These are phyloP conservation scores for Echinops telfairi DNA, from an alignment of 2,113 vertebrate species.

Conservation along the genomic window DNA sequence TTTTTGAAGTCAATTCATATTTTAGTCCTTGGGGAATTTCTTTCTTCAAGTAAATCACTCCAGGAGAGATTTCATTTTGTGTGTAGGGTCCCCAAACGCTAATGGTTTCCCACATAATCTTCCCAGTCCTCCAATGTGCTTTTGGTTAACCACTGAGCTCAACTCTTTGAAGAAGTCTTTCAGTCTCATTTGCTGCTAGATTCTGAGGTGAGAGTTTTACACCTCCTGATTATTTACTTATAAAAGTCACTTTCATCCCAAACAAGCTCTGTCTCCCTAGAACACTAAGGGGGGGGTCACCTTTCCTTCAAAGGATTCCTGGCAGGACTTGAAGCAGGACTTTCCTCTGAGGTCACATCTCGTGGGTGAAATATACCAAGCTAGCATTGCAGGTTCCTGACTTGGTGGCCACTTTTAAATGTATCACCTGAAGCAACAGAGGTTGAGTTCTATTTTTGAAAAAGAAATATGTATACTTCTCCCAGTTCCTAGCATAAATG, in stretches of 20 bases:
- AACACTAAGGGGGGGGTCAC: background rate
- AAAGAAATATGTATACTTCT: background rate
- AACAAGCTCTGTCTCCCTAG: background rate
- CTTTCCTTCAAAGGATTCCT: background rate
- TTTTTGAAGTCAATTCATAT: conserved; percentile 43
- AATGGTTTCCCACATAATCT: background rate
- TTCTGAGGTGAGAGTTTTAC: background rate
- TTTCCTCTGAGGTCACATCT: background rate
- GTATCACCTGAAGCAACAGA: background rate
- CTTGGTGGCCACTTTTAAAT: conserved; percentile 32
- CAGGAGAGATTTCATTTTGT: background rate
- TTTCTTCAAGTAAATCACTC: conserved; percentile 34
- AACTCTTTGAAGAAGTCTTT: background rate
- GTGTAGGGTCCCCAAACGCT: background rate
- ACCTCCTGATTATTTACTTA: conserved; percentile 44
- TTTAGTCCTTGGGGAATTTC: background rate
- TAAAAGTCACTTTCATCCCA: conserved; percentile 48
- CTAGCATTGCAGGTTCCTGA: background rate
- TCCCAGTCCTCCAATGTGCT: background rate
- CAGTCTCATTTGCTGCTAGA: background rate
- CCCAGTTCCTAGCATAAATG: background rate
- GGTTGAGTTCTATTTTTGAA: background rate
- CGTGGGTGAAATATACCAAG: background rate
- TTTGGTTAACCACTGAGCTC: background rate
- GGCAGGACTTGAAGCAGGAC: background rate